A percentile compares a stretch with the other conserved stretches of the same genome.
Conservation (phyloP, 1,140 invertebrate species). For the Macrotrachela quadricornifera region DNA sequence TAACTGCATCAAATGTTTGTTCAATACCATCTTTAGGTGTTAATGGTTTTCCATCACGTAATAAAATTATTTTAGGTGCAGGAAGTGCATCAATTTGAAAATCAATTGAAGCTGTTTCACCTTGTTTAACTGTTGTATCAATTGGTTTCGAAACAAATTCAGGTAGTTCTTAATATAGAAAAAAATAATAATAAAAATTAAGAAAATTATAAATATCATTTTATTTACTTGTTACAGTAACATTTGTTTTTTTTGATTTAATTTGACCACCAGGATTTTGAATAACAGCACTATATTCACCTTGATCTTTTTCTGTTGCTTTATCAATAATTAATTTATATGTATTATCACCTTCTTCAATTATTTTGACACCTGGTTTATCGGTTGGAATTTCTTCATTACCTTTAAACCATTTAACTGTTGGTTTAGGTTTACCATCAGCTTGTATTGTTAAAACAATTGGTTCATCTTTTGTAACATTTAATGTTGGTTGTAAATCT, state of each 20-base stretch:
- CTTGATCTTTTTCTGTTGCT: not conserved
- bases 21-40: too few species aligned
- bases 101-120: too few species aligned
- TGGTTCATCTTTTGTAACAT: constrained; percentile 14
- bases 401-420: constrained; percentile 8
- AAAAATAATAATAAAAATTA: too few species aligned
- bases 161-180: too few species aligned
- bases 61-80: too few species aligned
- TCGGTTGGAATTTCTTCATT: not conserved
- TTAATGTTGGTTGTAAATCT: not conserved
- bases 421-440: constrained; percentile 3
- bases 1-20: too few species aligned
- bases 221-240: not conserved
- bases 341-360: constrained; percentile 17
- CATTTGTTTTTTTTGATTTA: not conserved
- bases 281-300: not conserved
- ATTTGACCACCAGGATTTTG: not conserved
- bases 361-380: not conserved
- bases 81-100: too few species aligned
- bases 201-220: too few species aligned
- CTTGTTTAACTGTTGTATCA: too few species aligned
- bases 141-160: too few species aligned
- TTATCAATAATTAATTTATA: constrained; percentile 17
- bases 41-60: too few species aligned
- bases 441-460: constrained; percentile 50